A percentile compares a stretch with the other conserved stretches of the same genome.
These are phyloP conservation scores for Ctenoplectra terminalis DNA, from an alignment of 1,140 invertebrate genomes.

Conservation along the genomic window DNA sequence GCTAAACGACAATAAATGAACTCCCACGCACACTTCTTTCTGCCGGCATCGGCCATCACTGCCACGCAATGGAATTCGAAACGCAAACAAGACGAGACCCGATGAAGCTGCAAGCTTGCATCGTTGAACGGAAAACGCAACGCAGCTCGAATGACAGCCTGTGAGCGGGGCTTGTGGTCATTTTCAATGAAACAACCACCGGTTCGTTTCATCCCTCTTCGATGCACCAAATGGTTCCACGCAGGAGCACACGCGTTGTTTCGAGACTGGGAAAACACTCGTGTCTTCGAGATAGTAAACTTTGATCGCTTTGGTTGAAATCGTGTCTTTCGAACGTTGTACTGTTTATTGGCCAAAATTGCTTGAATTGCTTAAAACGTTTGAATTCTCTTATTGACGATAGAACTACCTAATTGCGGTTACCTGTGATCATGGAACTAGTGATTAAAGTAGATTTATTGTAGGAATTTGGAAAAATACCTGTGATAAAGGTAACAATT, in stretches of 20 bases:
- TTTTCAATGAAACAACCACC: conserved; percentile 40
- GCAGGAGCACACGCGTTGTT: not conserved
- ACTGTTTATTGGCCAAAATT: too few relatives aligned
- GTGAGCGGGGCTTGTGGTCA: conserved; percentile 31
- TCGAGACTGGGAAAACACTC: too few relatives aligned
- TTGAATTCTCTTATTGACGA: too few relatives aligned
- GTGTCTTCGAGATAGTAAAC: too few relatives aligned
- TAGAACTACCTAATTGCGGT: too few relatives aligned
- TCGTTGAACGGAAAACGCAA: conserved; percentile 8
- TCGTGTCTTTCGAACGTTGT: too few relatives aligned
- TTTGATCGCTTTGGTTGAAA: too few relatives aligned
- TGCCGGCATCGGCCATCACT: not conserved
- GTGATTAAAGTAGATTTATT: too few relatives aligned
- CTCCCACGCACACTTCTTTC: not conserved
- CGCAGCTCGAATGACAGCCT: not conserved
- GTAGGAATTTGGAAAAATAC: too few relatives aligned
- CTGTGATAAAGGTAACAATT: too few relatives aligned
- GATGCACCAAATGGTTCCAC: not conserved
- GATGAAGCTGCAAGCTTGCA: conserved; percentile 2
- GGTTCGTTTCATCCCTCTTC: not conserved
- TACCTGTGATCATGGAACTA: too few relatives aligned
- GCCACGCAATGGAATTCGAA: conserved; percentile 16
- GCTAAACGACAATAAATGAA: not conserved
- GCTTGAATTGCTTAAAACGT: too few relatives aligned
- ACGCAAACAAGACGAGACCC: not conserved